phyloP scores from a whole-genome alignment of 2,888 invertebrate genomes.

The Leucoptera coffeella region DNA sequence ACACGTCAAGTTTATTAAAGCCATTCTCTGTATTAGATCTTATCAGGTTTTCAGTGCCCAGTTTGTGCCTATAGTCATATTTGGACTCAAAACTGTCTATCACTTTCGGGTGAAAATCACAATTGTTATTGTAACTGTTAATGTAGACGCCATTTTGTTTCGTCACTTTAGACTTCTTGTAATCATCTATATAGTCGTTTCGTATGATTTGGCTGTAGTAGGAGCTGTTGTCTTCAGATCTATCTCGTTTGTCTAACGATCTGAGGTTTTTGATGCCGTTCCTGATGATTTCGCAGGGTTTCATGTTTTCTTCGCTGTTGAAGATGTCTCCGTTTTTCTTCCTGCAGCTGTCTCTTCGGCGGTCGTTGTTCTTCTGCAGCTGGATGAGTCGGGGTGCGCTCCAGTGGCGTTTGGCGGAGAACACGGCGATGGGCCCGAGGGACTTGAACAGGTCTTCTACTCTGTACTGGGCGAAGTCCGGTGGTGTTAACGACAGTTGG shows the following conservation, averaged over 20 bases:
- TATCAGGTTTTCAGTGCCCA: constrained; percentile 7
- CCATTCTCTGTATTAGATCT: constrained; percentile 9
- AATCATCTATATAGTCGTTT: constrained; percentile 27
- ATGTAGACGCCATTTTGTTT: constrained; percentile 46
- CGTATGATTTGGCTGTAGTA: constrained; percentile 40
- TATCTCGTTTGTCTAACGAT: constrained; percentile 30
- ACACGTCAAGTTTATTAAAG: constrained; percentile 4
- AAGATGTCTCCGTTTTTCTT: constrained; percentile 11
- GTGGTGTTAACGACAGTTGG: constrained; percentile 78
- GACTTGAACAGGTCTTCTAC: constrained; percentile 85
- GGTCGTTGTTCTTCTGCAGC: constrained; percentile 59
- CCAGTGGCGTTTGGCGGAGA: constrained; percentile 92
- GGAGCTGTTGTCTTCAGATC: constrained; percentile 43
- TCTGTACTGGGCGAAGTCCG: constrained; percentile 81
- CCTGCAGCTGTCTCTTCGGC: constrained; percentile 13
- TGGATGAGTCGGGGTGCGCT: constrained; percentile 83
- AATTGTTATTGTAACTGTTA: constrained; percentile 27
- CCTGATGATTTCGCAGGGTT: constrained; percentile 6
- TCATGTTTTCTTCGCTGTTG: constrained; percentile 12
- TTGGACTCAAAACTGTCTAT: constrained; percentile 23
- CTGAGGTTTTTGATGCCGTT: constrained; percentile 11
- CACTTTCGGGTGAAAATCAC: constrained; percentile 32
- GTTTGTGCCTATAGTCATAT: constrained; percentile 16
- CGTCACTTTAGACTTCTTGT: constrained; percentile 24
- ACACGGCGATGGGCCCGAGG: constrained; percentile 88